Evolutionary conservation across 2,113 vertebrate species (phyloP).

Genomic region (Pristiophorus japonicus): DNA sequence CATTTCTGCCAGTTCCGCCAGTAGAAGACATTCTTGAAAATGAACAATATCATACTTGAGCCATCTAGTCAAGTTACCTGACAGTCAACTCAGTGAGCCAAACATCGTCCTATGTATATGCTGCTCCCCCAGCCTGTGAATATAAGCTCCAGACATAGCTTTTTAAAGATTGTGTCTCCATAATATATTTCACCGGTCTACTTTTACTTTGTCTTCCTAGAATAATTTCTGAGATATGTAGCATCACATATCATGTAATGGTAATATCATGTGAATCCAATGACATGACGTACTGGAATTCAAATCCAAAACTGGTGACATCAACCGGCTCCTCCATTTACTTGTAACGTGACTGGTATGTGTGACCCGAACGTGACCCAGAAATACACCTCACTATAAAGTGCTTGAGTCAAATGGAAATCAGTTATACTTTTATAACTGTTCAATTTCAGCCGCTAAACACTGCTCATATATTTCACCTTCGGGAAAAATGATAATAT

Average conservation of each 20-base stretch:
- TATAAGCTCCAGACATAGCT: neutral
- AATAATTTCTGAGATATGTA: neutral
- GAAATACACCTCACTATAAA: neutral
- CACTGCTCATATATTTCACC: neutral
- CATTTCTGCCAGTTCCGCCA: neutral
- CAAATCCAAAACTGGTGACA: conserved; percentile 14
- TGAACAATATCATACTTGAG: neutral
- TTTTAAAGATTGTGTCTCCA: neutral
- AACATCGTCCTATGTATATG: neutral
- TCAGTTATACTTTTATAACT: neutral
- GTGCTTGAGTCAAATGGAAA: neutral
- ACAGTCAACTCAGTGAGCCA: neutral
- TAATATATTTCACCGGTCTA: neutral
- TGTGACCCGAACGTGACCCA: neutral
- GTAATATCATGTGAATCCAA: neutral
- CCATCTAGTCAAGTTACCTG: neutral
- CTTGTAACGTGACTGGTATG: neutral
- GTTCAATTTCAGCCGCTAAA: neutral
- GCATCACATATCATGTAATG: neutral
- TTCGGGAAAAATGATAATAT: neutral
- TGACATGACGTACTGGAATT: neutral
- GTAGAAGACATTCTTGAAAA: neutral
- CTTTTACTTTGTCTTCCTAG: neutral
- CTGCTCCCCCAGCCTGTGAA: neutral
- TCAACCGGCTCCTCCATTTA: neutral